Evolutionary conservation across 92 coral and sea anemone genomes (phyloP).

Genomic region (Paramuricea clavata): DNA sequence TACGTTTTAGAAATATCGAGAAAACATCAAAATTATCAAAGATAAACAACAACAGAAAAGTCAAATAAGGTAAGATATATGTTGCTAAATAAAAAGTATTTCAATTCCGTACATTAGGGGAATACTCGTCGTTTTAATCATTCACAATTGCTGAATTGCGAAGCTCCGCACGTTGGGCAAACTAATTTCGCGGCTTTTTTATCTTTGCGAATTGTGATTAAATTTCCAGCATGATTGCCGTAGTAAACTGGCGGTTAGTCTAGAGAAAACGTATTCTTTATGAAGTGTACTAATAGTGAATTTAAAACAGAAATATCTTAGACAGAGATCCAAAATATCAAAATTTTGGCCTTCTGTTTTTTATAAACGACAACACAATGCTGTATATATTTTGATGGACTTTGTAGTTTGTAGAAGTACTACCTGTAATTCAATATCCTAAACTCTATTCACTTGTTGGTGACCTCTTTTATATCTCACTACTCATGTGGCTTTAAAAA

Average conservation of each 20-base stretch:
- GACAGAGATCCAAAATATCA: not conserved
- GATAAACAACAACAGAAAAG: not conserved
- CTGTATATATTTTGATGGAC: not conserved
- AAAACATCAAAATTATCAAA: not conserved
- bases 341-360: not conserved
- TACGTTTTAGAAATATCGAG: not conserved
- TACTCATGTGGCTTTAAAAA: not conserved
- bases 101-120: not conserved
- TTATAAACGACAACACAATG: not conserved
- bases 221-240: constrained; percentile 2
- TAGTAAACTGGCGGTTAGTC: not conserved
- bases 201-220: not conserved
- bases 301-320: not conserved
- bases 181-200: not conserved
- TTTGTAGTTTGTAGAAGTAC: not conserved
- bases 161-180: not conserved
- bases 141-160: not conserved
- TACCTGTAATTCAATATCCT: not conserved
- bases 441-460: not conserved
- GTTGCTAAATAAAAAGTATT: not conserved
- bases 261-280: not conserved
- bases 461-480: not conserved
- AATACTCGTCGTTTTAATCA: not conserved
- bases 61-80: not conserved
- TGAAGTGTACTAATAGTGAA: not conserved